phyloP scores from a whole-genome alignment of 1,140 invertebrate genomes.

The Drosophila pandora region DNA sequence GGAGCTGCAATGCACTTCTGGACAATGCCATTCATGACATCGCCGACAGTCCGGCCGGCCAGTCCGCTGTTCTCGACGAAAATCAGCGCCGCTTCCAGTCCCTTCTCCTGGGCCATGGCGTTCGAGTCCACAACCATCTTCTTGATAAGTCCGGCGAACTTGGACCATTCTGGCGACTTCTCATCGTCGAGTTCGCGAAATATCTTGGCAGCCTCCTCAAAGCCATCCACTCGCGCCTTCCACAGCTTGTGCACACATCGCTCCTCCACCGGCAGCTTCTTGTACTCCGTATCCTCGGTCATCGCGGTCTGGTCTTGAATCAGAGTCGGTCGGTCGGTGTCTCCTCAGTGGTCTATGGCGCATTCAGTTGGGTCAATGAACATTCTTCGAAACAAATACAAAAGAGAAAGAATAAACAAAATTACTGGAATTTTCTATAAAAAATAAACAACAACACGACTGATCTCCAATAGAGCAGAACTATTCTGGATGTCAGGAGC shows the following conservation, averaged over 20 bases:
- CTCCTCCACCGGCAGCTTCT: conserved; percentile 96
- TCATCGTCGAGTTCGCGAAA: conserved; percentile 95
- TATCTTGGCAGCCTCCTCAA: conserved; percentile 95
- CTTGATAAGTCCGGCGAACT: conserved; percentile 95
- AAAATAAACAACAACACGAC: conserved; percentile 16
- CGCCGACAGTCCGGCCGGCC: conserved; percentile 93
- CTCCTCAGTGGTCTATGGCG: conserved; percentile 21
- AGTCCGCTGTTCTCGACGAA: conserved; percentile 95
- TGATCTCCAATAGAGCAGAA: conserved; percentile 48
- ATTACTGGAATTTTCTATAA: not conserved
- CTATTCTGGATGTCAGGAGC: conserved; percentile 38
- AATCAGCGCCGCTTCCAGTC: conserved; percentile 94
- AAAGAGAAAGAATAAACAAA: not conserved
- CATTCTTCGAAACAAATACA: conserved; percentile 19
- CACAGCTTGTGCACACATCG: conserved; percentile 96
- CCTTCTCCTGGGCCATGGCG: conserved; percentile 98
- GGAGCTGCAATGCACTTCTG: conserved; percentile 96
- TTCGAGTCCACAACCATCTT: conserved; percentile 98
- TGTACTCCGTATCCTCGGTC: conserved; percentile 96
- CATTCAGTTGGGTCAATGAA: conserved; percentile 16
- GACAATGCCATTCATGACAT: conserved; percentile 95
- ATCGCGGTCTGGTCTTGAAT: conserved; percentile 82
- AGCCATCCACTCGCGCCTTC: conserved; percentile 97
- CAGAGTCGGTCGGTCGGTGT: conserved; percentile 7
- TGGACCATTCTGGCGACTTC: conserved; percentile 96